phyloP scores from a whole-genome alignment of 2,888 invertebrate genomes.

The Xestoiulus laeticollis region DNA sequence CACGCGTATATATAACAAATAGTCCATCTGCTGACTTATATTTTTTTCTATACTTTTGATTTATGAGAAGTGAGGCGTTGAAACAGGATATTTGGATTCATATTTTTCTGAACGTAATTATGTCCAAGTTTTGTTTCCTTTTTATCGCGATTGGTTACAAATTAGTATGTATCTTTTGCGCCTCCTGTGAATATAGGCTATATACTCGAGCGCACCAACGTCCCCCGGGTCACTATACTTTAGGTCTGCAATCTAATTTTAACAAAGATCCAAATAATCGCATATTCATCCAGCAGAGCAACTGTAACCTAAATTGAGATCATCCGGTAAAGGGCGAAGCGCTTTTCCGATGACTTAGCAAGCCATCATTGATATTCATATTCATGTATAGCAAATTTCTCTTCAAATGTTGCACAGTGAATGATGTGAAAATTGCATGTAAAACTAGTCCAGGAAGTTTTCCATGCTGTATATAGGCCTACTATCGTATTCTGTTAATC shows the following conservation, averaged over 20 bases:
- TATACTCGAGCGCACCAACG: background rate
- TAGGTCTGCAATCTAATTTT: background rate
- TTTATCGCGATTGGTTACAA: constrained; percentile 26
- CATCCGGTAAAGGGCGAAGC: constrained; percentile 16
- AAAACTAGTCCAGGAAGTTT: no score
- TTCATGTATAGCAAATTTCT: background rate
- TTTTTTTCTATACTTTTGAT: background rate
- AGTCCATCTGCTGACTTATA: background rate
- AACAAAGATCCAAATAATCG: background rate
- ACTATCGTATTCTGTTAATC: no score
- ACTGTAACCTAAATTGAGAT: background rate
- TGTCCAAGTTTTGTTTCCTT: constrained; percentile 11
- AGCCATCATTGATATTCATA: background rate
- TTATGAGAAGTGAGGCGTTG: background rate
- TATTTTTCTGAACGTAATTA: background rate
- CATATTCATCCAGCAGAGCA: background rate
- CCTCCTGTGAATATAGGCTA: background rate
- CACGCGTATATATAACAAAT: background rate
- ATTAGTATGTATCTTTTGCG: background rate
- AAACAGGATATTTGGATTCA: background rate
- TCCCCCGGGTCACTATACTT: background rate
- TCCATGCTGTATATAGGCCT: no score
- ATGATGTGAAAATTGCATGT: background rate
- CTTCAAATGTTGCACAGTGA: background rate
- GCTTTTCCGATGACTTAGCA: background rate